Base-by-base conservation (phyloP, 2,888 invertebrate genomes). In the Melanostoma mellinum region DNA sequence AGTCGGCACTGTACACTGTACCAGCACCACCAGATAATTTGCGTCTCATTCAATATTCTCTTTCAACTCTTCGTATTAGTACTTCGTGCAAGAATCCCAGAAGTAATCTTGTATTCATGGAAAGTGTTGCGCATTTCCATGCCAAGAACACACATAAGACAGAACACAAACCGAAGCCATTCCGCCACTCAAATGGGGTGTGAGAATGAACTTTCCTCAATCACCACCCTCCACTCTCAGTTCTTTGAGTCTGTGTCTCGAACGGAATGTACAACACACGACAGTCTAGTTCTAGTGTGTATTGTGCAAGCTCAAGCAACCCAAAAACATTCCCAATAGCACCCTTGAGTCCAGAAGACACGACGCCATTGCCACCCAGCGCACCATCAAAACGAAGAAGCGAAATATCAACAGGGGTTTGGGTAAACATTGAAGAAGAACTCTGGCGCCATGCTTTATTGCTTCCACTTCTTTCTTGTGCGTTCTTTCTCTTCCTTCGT, bases 371-470 rank as follows among this genome's bases (percentile, higher is more conserved):
- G 40, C 67, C 69, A 6, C 38, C 20, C 6, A 40, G 46, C 38
- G 10, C 9, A 9, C 8, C 60, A 63, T 9, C 68, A 55, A 20
- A 55, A 65, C 53, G n/a, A 10, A 52, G 44, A 38, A 68, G 53
- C 61, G 48, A 61, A 58, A 65, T 75, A 84, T 84, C 75, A 79
- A 84, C 79, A 84, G 79, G 74, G 84, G 88, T 86, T 60, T 78
- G 67, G 63, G 76, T 48, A 84, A 85, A 85, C 52, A 78, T 61
- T 58, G 73, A 73, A 74, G 78, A 74, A 85, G 81, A 85, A 85
- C 50, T 76, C 55, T 86, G 77, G 78, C 75, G 74, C 71, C 82
- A 79, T 85, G 77, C 71, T 76, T 85, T 86, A 75, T 85, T 86
- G 76, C 81, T 77, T 80, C 67, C 55, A 68, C 56, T 68, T 44